These are phyloP conservation scores for Pyrochroa serraticornis DNA, from an alignment of 2,888 invertebrate species.

Conservation along the genomic window DNA sequence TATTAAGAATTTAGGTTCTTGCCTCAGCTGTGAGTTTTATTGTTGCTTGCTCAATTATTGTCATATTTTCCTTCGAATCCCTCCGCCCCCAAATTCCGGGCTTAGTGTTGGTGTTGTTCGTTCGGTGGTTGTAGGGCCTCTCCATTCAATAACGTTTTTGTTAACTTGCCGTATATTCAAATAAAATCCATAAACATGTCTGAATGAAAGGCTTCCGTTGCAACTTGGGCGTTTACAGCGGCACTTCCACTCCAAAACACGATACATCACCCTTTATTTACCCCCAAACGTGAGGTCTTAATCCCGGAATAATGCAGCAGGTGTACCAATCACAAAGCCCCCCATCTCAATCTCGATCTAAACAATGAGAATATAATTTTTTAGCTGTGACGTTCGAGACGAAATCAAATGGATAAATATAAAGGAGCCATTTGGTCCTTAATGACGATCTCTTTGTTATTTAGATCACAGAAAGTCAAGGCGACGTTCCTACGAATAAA, in stretches of 20 bases:
- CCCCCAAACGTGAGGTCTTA: background rate
- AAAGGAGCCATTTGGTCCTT: conserved; percentile 33
- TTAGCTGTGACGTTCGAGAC: background rate
- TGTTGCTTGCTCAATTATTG: too few species aligned
- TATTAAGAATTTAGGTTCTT: too few species aligned
- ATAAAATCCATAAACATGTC: too few species aligned
- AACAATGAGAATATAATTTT: conserved; percentile 17
- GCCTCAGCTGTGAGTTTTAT: too few species aligned
- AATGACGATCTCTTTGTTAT: conserved; percentile 40
- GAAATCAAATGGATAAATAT: conserved; percentile 28
- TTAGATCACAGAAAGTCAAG: conserved; percentile 32
- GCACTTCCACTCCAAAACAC: background rate
- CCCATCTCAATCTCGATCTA: conserved; percentile 6
- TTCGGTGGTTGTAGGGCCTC: too few species aligned
- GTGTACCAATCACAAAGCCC: background rate
- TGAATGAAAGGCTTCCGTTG: too few species aligned
- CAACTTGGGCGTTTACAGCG: too few species aligned
- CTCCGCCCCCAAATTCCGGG: too few species aligned
- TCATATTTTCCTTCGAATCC: too few species aligned
- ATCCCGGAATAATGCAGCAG: conserved; percentile 3
- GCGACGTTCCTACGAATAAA: conserved; percentile 26
- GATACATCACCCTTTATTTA: background rate
- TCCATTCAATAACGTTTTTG: too few species aligned
- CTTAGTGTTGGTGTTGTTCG: too few species aligned
- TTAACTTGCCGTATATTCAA: too few species aligned